Base-by-base conservation (phyloP, 2,888 invertebrate species). In the Neoitamus cyanurus region DNA sequence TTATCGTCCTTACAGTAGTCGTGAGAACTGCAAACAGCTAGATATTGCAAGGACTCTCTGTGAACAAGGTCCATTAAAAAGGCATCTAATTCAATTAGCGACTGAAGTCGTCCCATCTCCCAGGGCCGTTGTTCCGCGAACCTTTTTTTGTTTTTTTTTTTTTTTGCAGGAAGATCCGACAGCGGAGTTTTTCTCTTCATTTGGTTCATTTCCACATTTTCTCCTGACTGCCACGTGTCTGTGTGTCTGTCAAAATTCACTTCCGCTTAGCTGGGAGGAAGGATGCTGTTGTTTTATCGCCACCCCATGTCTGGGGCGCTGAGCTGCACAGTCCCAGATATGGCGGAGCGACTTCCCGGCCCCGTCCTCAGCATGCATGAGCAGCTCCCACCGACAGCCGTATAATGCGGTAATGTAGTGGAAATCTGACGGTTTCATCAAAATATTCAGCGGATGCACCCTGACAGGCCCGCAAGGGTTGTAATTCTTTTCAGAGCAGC, bases 211-310 rank as follows among this genome's bases (percentile, higher is more conserved):
- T 82, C 37, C 69, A 69, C 69, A 68, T 69, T 82, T 82, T 82
- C 82, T 68, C 82, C 28, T 69, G 36, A 69, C 20, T 68, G 86
- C 78, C 87, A 87, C 86, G 86, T 86, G 86, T 86, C 87, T 87
- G 87, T 86, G 85, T 84, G 83, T 83, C 87, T 87, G 87, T 87
- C 87, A 87, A 86, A 86, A 86, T 83, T 84, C 77, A 84, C 86
- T 87, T 87, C 87, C 87, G 86, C 84, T 84, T 83, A 86, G 86
- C 85, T 84, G 84, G 85, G 83, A 75, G 83, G 84, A 85, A 86
- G 84, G 86, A 83, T 72, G 70, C 72, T 30, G 70, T 83, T 83
- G 83, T 72, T 72, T 83, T 83, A 46, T 30, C 72, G 30, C 72
- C 72, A 69, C 69, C 69, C 68, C 42, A 15, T n/a, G 25, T 28